phyloP scores from a whole-genome alignment of 2,797 vertebrate species.

The Leontocebus nigricollis region DNA sequence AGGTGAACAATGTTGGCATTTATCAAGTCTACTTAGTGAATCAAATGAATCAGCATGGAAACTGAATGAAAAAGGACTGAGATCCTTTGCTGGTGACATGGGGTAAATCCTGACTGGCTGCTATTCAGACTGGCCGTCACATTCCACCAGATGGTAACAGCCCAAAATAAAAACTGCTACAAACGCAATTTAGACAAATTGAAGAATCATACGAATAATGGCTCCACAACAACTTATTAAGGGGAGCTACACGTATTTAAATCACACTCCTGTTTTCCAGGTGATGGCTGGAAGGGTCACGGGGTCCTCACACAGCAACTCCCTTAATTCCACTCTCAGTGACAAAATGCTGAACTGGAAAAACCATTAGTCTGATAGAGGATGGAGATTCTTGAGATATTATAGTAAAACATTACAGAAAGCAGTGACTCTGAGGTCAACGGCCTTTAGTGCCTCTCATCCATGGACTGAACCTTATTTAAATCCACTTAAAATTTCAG shows the following conservation, averaged over 20 bases:
- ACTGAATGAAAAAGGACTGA: neutral
- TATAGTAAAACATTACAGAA: slow-evolving; percentile 28
- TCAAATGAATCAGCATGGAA: neutral
- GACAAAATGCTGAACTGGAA: neutral
- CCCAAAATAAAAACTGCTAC: slow-evolving; percentile 52
- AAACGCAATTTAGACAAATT: slow-evolving; percentile 40
- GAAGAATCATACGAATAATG: neutral
- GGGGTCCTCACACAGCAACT: neutral
- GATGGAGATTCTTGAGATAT: neutral
- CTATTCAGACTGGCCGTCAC: neutral
- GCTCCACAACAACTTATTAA: slow-evolving; percentile 11
- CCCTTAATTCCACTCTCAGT: neutral
- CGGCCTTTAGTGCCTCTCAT: slow-evolving; percentile 20
- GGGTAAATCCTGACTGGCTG: neutral
- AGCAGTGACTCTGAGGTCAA: neutral
- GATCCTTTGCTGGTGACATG: neutral
- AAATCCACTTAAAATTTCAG: slow-evolving; percentile 26
- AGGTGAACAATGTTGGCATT: neutral
- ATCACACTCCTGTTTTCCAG: neutral
- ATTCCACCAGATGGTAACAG: slow-evolving; percentile 21
- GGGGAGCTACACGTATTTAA: neutral
- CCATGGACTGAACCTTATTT: neutral
- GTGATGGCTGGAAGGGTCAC: slow-evolving; percentile 12
- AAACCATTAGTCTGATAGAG: slow-evolving; percentile 34
- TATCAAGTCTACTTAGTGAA: neutral